Evolutionary conservation across 1,140 invertebrate genomes (phyloP).

Genomic region (Augochlora pura): DNA sequence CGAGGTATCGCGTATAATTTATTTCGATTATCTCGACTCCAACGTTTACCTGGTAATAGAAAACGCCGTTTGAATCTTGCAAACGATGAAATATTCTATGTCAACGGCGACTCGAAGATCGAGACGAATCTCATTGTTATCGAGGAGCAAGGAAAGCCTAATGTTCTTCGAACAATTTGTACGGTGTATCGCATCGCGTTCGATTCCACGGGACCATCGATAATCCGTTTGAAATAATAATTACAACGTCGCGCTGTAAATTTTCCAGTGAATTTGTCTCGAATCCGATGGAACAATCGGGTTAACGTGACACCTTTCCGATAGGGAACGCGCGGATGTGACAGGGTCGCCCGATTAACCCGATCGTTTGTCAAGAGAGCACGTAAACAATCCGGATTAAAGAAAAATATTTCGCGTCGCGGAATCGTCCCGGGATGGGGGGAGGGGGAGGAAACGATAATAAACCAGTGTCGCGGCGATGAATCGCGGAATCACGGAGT

Average conservation of each 20-base stretch:
- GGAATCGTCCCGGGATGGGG: background rate
- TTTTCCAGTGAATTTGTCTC: background rate
- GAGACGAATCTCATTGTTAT: no score
- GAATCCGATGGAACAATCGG: background rate
- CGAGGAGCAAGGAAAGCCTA: no score
- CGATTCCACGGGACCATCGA: background rate
- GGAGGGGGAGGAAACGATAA: slow-evolving; percentile 18
- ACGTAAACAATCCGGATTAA: slow-evolving; percentile 10
- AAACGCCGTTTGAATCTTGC: no score
- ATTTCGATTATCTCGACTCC: no score
- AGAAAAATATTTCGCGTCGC: slow-evolving; percentile 4
- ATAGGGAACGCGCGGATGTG: background rate
- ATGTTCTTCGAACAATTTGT: background rate
- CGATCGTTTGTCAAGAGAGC: slow-evolving; percentile 24
- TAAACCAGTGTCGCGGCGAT: slow-evolving; percentile 37
- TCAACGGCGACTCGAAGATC: no score
- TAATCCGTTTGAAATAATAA: background rate
- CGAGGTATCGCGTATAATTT: no score
- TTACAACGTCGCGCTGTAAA: background rate
- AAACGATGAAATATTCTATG: no score
- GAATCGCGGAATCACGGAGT: slow-evolving; percentile 14
- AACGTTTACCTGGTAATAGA: no score
- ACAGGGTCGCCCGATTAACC: background rate
- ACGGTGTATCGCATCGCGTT: no score
- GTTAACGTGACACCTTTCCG: background rate